Conservation (phyloP, 2,113 vertebrate species). For the Syngnathoides biaculeatus region DNA sequence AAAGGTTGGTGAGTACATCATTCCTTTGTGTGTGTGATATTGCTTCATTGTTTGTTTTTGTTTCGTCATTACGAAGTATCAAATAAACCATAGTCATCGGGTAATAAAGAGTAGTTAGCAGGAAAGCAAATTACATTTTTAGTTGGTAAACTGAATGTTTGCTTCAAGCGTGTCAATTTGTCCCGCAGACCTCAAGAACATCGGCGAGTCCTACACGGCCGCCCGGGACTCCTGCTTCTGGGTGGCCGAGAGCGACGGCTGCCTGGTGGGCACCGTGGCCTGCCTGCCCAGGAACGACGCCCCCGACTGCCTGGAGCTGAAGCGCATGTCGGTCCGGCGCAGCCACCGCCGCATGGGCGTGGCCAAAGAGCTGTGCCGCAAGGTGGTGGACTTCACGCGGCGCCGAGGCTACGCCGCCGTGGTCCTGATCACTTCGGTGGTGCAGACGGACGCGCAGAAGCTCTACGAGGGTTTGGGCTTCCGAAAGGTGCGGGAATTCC, state of each 20-base stretch:
- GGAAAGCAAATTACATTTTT: too few species aligned
- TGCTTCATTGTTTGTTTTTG: too few species aligned
- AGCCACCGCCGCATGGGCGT: slow-evolving; percentile 69
- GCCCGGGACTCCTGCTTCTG: slow-evolving; percentile 70
- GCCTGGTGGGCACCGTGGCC: slow-evolving; percentile 65
- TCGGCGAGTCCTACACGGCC: slow-evolving; percentile 57
- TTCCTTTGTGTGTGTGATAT: too few species aligned
- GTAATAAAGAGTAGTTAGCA: too few species aligned
- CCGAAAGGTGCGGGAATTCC: slow-evolving; percentile 51
- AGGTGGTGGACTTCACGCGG: slow-evolving; percentile 60
- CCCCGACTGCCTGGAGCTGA: slow-evolving; percentile 61
- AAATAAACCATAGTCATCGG: too few species aligned
- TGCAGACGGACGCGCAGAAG: slow-evolving; percentile 74
- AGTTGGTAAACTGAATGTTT: too few species aligned
- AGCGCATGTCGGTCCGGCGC: slow-evolving; percentile 66
- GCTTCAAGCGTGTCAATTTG: too few species aligned
- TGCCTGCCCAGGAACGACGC: slow-evolving; percentile 44
- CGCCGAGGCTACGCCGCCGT: slow-evolving; percentile 61
- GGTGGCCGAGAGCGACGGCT: slow-evolving; percentile 72
- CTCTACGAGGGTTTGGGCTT: slow-evolving; percentile 73
- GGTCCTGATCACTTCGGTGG: slow-evolving; percentile 65
- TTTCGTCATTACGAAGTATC: too few species aligned
- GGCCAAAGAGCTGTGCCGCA: slow-evolving; percentile 68
- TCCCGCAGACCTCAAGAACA: slow-evolving; percentile 53
- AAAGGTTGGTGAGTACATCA: too few species aligned